Base-by-base conservation (phyloP, 2,888 invertebrate genomes). In the Zonitis immaculata region DNA sequence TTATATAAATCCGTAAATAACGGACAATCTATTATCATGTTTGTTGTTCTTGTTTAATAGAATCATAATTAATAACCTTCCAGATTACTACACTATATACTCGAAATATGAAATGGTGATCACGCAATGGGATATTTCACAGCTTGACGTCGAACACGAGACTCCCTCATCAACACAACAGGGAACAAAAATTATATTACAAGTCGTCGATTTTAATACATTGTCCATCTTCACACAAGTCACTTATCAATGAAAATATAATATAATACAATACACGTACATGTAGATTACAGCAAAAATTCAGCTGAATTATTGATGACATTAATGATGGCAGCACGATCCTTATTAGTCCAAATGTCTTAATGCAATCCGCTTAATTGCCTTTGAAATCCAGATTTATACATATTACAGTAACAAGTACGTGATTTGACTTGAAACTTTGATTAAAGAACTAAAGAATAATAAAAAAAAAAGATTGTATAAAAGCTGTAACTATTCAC, bases 41-140 rank as follows among this genome's bases (percentile, higher is more conserved):
- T 53, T 53, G 42, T 49, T 44, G 46, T 22, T 42, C n/a, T n/a
- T n/a, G n/a, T n/a, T 46, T 49, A 46, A 49, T 49, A 53, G 44
- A 39, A 35, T 53, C 20, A 49, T 53, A 53, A 54, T 54, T 50
- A 50, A 50, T 54, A 50, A 42, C 42, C 45, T 47, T 49, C 50
- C 46, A 47, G 50, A 50, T 54, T 49, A n/a, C n/a, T n/a, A 47
- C 30, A 49, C 45, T 54, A n/a, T n/a, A n/a, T n/a, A 47, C 50
- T 54, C 54, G 47, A 50, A 54, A 51, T 51, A 48, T 44, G 44
- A 48, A 51, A 51, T 48, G 51, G 25, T 42, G 44, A 54, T 49
- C 55, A 55, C 55, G 55, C 51, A 44, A 55, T 52, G 39, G 54
- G 49, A 56, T 56, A 52, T 56, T 52, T 49, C 54, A 30, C 54